Evolutionary conservation across 2,888 invertebrate genomes (phyloP).

Genomic region (Cartodere bifasciata): DNA sequence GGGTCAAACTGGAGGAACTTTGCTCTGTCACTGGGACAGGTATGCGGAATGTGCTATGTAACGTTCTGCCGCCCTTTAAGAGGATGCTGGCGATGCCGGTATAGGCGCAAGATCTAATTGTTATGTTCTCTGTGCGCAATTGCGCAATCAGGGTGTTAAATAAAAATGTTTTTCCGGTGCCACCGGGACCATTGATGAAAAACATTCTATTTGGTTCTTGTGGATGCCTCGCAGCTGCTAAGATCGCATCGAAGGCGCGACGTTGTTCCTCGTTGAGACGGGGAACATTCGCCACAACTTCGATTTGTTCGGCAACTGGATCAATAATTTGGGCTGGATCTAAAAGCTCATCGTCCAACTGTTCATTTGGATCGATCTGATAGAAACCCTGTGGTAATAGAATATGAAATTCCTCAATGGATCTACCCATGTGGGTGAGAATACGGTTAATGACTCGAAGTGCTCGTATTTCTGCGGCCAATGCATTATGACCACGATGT

Average conservation of each 20-base stretch:
- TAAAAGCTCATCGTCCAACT: neutral
- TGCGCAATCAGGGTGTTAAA: slow-evolving; percentile 18
- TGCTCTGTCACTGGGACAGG: slow-evolving; percentile 14
- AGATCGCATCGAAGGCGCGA: neutral
- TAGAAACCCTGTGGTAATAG: slow-evolving; percentile 2
- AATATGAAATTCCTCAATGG: neutral
- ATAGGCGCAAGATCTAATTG: slow-evolving; percentile 18
- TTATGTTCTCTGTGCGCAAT: slow-evolving; percentile 5
- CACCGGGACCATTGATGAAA: slow-evolving; percentile 30
- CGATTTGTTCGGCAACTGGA: neutral
- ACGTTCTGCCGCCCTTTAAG: slow-evolving; percentile 26
- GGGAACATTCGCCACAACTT: neutral
- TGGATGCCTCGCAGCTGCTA: neutral
- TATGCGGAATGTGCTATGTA: slow-evolving; percentile 25
- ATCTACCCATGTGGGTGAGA: neutral
- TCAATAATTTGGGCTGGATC: too few species aligned
- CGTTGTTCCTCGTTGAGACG: slow-evolving; percentile 1
- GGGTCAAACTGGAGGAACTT: slow-evolving; percentile 6
- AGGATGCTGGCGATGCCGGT: slow-evolving; percentile 27
- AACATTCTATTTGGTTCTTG: neutral
- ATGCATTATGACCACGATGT: neutral
- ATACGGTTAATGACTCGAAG: neutral
- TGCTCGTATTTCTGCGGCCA: neutral
- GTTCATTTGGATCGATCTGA: slow-evolving; percentile 1
- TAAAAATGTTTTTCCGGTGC: slow-evolving; percentile 32